Base-by-base conservation (phyloP, 2,888 invertebrate genomes). In the Orthosia gracilis region DNA sequence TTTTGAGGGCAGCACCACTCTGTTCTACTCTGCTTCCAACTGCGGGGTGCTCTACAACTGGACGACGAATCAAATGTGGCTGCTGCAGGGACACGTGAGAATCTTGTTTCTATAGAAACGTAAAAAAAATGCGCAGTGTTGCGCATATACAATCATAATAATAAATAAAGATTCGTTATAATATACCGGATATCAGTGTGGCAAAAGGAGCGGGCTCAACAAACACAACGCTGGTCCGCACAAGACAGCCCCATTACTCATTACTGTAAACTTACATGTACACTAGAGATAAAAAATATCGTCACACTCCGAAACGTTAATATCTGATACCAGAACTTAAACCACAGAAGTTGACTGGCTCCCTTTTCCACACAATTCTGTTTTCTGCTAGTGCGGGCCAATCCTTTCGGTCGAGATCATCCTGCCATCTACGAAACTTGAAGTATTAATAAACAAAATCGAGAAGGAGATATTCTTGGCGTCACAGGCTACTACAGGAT, bases 1-100 rank as follows among this genome's bases (percentile, higher is more conserved):
- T 66, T 92, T 92, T 9, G 89, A 92, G 7, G 95, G 95, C 52
- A 95, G 96, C 75, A 96, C 96, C 15, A 88, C 95, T 2, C 94
- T 97, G 18, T 97, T 97, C 89, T 98, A 97, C 87, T 96, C 97
- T 0, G 97, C 97, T 62, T 96, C 97, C 12, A 97, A 98, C 92
- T 96, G 97, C 70, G 97, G 96, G 0, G 95, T 98, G 13, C 87
- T 98, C 1, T 98, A 97, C 90, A 97, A 98, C 92, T 97, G 97
- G 94, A 95, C 94, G 57, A 94, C 94, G 9, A 97, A 97, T 68
- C 91, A 95, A 73, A 97, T 97, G 96, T 94, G 93, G 85, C 96
- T 97, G 83, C 94, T 98, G 57, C 97, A 97, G 87, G 98, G 98
- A 61, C 98, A 98, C 89, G 98, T 98, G 89, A 96, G 97, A 50